Percentiles rank a stretch among this genome's conserved stretches.
phyloP scores from a whole-genome alignment of 2,797 vertebrate species.

The Anguilla marmorata region DNA sequence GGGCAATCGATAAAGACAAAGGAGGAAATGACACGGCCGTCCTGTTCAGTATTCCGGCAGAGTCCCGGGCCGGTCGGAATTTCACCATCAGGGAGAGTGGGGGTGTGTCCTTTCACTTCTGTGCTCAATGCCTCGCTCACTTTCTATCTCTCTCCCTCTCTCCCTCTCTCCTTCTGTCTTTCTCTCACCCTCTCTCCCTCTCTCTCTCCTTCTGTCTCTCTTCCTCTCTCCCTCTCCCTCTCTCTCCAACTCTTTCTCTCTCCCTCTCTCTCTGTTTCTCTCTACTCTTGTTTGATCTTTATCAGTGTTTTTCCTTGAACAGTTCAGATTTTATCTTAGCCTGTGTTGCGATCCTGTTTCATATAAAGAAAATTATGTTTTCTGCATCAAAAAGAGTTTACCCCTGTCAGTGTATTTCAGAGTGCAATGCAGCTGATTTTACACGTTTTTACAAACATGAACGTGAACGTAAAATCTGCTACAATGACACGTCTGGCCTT shows the following conservation, averaged over 20 bases:
- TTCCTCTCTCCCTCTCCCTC: conserved; percentile 23
- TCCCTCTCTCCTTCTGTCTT: conserved; percentile 35
- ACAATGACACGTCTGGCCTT: too few relatives aligned
- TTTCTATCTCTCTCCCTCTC: conserved; percentile 42
- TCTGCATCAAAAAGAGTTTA: background rate
- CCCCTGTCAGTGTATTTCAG: background rate
- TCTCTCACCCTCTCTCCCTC: too few relatives aligned
- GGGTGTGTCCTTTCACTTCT: conserved; percentile 67
- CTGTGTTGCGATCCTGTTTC: background rate
- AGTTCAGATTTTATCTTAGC: too few relatives aligned
- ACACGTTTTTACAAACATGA: too few relatives aligned
- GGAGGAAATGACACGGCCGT: conserved; percentile 81
- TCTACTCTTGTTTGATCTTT: background rate
- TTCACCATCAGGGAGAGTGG: conserved; percentile 84
- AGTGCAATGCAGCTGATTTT: background rate
- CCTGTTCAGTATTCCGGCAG: conserved; percentile 82
- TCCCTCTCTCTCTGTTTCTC: background rate
- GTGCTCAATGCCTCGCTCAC: conserved; percentile 30
- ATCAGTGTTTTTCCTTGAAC: background rate
- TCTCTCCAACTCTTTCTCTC: conserved; percentile 27
- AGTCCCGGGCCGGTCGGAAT: conserved; percentile 77
- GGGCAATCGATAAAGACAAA: conserved; percentile 85
- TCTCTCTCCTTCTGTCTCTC: background rate
- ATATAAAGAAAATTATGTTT: background rate
- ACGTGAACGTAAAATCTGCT: background rate